Evolutionary conservation across 2,113 vertebrate species (phyloP), one percentile per base, ranked within the genome.

Genomic region (Indicator maculatus): DNA sequence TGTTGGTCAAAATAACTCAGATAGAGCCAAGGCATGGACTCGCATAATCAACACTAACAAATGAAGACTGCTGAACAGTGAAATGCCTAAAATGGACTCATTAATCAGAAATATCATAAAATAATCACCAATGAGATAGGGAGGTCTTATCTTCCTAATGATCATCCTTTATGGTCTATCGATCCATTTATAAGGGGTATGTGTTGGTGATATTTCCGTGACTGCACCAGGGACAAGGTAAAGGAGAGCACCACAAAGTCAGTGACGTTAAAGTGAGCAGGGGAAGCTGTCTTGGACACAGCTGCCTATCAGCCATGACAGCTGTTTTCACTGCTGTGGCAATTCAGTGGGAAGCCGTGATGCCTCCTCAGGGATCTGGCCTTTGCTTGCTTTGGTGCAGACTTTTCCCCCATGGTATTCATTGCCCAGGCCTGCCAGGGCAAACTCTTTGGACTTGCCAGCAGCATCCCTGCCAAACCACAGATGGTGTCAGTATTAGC

Each of bases 21-120:
- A 97, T 96, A 97, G 92, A 95, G 95, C 91, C 11, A 91, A 97
- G 79, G 91, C 91, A 95, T 86, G 73, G 87, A 91, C 76, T 96
- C 61, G 81, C 91, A 93, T 96, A 97, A 98, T 97, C 95, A 97
- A 96, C 83, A 89, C 64, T 97, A 97, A 97, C 92, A 97, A 97
- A 97, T 95, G 63, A 97, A 96, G 96, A 96, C 88, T 87, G 89
- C 91, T 96, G 95, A 98, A 95, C 84, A 96, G 89, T 95, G 93
- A 96, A 97, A 97, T 90, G 69, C 64, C 86, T 94, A 86, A 96
- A 97, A 98, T 93, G 69, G 96, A 97, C 95, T 86, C 85, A 97
- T 97, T 97, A 94, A 94, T 98, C 97, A 98, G 89, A 96, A 96
- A 94, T 93, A 97, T 64, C 59, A 91, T 96, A 95, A 97, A 98